A percentile compares a stretch with the other conserved stretches of the same genome.
Conservation (phyloP, 1,140 invertebrate species). For the Pseudomyrmex gracilis region DNA sequence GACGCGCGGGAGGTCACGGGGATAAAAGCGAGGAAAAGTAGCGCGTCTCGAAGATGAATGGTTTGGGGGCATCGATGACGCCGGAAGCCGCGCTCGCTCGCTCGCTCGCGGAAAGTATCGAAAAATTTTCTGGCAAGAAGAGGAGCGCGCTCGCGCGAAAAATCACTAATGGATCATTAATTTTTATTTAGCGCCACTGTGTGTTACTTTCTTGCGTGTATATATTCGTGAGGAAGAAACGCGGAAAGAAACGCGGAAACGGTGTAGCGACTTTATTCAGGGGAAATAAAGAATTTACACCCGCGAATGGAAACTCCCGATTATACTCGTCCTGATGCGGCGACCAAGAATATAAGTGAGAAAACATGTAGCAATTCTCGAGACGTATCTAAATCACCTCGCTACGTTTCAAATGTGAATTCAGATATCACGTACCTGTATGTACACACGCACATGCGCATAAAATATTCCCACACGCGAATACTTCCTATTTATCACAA, state of each 20-base stretch:
- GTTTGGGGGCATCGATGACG: slow-evolving; percentile 71
- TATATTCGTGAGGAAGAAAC: neutral
- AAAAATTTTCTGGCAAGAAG: slow-evolving; percentile 67
- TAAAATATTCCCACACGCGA: neutral
- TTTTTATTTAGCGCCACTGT: slow-evolving; percentile 66
- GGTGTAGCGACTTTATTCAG: slow-evolving; percentile 39
- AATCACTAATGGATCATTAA: slow-evolving; percentile 73
- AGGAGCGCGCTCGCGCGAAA: slow-evolving; percentile 49
- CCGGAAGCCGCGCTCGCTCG: slow-evolving; percentile 50
- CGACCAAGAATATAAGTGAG: slow-evolving; percentile 21
- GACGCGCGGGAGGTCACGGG: neutral
- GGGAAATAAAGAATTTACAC: slow-evolving; percentile 52
- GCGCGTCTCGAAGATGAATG: slow-evolving; percentile 79
- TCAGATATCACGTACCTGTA: too few relatives aligned
- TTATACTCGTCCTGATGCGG: slow-evolving; percentile 43
- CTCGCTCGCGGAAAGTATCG: slow-evolving; percentile 55
- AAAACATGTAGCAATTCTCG: slow-evolving; percentile 34
- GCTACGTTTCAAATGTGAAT: too few relatives aligned
- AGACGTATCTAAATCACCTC: neutral
- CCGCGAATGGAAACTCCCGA: slow-evolving; percentile 49
- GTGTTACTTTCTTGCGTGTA: slow-evolving; percentile 45
- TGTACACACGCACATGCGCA: too few relatives aligned
- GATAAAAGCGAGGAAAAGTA: slow-evolving; percentile 64
- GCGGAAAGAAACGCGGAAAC: neutral
- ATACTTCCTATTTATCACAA: neutral